Evolutionary conservation across 2,113 vertebrate genomes (phyloP).

Genomic region (Tautogolabrus adspersus): DNA sequence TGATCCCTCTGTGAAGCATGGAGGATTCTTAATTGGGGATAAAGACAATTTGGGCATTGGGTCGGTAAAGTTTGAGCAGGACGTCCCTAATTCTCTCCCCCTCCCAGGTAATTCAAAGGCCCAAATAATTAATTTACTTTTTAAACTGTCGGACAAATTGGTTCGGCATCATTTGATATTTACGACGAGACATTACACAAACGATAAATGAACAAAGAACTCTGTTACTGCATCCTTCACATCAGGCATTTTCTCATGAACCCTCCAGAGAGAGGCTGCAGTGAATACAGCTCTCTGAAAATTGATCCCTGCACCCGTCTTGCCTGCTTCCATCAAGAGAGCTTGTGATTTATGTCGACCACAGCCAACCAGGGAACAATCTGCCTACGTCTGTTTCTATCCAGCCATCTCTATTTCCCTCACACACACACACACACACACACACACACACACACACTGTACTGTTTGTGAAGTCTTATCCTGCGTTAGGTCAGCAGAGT

Average conservation of each 20-base stretch:
- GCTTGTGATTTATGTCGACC: constrained; percentile 62
- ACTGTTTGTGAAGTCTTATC: constrained; percentile 35
- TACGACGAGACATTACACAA: neutral
- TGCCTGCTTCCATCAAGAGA: constrained; percentile 46
- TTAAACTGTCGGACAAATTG: too few species aligned
- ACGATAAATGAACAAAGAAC: neutral
- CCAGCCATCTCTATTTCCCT: constrained; percentile 13
- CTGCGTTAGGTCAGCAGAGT: constrained; percentile 67
- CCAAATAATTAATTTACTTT: too few species aligned
- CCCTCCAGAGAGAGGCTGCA: constrained; percentile 35
- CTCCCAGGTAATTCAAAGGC: too few species aligned
- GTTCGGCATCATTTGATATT: too few species aligned
- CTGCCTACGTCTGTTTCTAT: constrained; percentile 61
- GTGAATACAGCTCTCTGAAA: constrained; percentile 51
- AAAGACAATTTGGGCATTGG: too few species aligned
- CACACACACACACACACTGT: neutral
- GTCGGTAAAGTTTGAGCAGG: too few species aligned
- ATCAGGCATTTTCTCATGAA: constrained; percentile 38
- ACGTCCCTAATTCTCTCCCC: too few species aligned
- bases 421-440: constrained; percentile 16
- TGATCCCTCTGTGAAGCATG: too few species aligned
- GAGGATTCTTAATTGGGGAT: too few species aligned
- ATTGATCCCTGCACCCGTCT: constrained; percentile 53
- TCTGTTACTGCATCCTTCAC: constrained; percentile 9
- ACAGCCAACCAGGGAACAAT: constrained; percentile 58